Evolutionary conservation across 2,797 vertebrate species (phyloP), one percentile per base, ranked within the genome.

Genomic region (Xenopus petersii): DNA sequence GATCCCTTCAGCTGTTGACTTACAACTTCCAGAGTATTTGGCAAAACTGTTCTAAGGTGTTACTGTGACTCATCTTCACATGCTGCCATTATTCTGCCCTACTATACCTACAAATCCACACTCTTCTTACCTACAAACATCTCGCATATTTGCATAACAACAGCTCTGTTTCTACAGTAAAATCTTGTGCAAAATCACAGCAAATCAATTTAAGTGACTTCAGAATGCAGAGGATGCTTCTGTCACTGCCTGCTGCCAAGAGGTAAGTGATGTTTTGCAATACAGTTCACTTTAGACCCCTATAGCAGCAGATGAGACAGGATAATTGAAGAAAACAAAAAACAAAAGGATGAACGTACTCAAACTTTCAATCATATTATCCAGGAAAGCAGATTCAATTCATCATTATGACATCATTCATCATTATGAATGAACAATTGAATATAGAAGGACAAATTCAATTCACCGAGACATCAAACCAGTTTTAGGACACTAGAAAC

Each of bases 401-500:
- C 65, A 78, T 78, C 75, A 78, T 78, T 70, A 78, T 73, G 71
- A 51, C 21, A 21, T 21, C 21, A 73, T 77, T 77, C 65, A 78
- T 78, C 75, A 78, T 78, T 70, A 78, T 73, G 71, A 51, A 68
- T 42, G 70, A 78, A 65, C 65, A 73, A 78, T 68, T 78, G 65
- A 78, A 73, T 73, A 69, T 64, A 17, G 73, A 78, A 69, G 49
- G 65, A 24, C 62, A 72, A 73, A 66, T 69, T 58, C 59, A 78
- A 78, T 78, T 73, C 63, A 73, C 63, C 26, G 59, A 68, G 70
- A 73, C 75, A 77, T 78, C 65, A 78, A 46, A 36, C 64, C n/a
- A 33, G 54, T 73, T 77, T 72, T 69, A 59, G 68, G 73, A 24
- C 49, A 24, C 67, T 70, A 51, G 24, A 46, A 75, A 75, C 64